These are phyloP conservation scores for Malthinus flaveolus DNA, from an alignment of 2,888 invertebrate species.

Conservation along the genomic window DNA sequence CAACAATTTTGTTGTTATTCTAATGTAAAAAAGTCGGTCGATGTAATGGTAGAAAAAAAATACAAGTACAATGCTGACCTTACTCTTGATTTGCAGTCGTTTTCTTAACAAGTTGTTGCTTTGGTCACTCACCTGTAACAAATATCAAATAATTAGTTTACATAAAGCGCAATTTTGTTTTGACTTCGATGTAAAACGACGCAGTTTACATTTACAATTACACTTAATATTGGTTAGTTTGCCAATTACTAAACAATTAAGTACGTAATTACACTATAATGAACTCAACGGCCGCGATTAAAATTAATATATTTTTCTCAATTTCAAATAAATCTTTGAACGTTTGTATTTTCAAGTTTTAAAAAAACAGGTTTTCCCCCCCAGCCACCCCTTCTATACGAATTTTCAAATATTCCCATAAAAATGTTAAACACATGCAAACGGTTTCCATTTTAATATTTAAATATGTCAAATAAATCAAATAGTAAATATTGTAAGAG, in stretches of 20 bases:
- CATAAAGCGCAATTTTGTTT: conserved; percentile 29
- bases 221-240: too few species aligned
- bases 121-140: conserved; percentile 34
- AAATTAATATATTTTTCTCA: too few species aligned
- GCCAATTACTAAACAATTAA: too few species aligned
- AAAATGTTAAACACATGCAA: conserved; percentile 22
- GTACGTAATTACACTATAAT: too few species aligned
- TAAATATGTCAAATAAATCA: conserved; percentile 27
- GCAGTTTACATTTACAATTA: too few species aligned
- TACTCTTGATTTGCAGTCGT: conserved; percentile 21
- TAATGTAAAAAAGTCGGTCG: not conserved
- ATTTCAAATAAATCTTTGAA: too few species aligned
- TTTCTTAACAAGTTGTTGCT: conserved; percentile 19
- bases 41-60: conserved; percentile 1
- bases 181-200: conserved; percentile 21
- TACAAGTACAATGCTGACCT: conserved; percentile 4
- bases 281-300: too few species aligned
- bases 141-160: conserved; percentile 33
- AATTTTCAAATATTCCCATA: conserved; percentile 26
- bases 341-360: too few species aligned
- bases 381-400: conserved; percentile 6
- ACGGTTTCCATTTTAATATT: conserved; percentile 30
- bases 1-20: too few species aligned
- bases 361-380: not conserved
- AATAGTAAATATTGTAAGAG: conserved; percentile 6